Evolutionary conservation across 2,113 vertebrate genomes (phyloP), one percentile per base, ranked within the genome.

Genomic region (Saimiri boliviensis): DNA sequence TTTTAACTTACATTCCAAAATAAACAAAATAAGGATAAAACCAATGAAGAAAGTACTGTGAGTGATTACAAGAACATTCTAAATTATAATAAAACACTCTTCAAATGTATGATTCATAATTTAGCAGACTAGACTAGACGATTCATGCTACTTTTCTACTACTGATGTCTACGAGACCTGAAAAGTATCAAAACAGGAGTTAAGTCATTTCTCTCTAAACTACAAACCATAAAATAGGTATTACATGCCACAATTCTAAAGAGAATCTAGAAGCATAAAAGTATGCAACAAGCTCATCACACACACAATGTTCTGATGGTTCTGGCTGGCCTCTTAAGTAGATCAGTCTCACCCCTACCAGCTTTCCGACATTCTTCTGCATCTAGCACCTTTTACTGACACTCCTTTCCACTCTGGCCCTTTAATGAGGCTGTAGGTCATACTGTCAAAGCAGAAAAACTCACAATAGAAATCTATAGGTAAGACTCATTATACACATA

Each of bases 1-100:
- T 90, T 94, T 73, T 94, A 97, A 96, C 88, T 97, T 97, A 96
- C 73, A 88, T 95, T 63, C 54, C 52, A 73, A 93, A 79, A 91
- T 47, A 11, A 37, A 74, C 45, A n/a, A 68, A 40, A 76, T 45
- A 4, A 74, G 25, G 42, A 49, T 23, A 92, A 47, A 21, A 87
- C 40, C 25, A 76, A 10, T 83, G 14, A 90, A 87, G 74, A 73
- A 60, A 89, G 49, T 37, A 73, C 6, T 66, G 16, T 66, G 54
- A 94, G 77, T 42, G 25, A 86, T 30, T 47, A 42, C 3, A 71
- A n/a, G n/a, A n/a, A 79, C 32, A 77, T 35, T 54, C 66, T 93
- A 60, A 95, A 84, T 87, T 35, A 66, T 35, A 63, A 86, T 0
- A 88, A 93, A 92, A 94, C n/a, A 83, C 16, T 32, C 42, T 66